These are phyloP conservation scores for Agriopis marginaria DNA, from an alignment of 2,888 invertebrate genomes.

Conservation along the genomic window DNA sequence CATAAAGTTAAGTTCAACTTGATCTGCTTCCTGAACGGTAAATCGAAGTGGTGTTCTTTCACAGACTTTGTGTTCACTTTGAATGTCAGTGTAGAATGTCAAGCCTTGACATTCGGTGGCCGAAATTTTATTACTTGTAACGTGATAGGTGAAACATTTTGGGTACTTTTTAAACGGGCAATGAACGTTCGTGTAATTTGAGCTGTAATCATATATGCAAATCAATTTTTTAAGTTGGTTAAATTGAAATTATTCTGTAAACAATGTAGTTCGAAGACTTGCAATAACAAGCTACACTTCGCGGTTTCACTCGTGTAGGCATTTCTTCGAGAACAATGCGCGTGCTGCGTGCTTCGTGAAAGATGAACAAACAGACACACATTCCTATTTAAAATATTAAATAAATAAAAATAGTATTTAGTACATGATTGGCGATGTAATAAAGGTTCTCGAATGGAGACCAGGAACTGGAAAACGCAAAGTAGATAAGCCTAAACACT, in stretches of 20 bases:
- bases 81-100: conserved; percentile 45
- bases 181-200: conserved; percentile 12
- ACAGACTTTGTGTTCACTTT: conserved; percentile 21
- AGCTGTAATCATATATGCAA: conserved; percentile 6
- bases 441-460: too few relatives aligned
- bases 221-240: not conserved
- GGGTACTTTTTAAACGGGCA: conserved; percentile 13
- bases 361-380: too few relatives aligned
- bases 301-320: too few relatives aligned
- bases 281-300: too few relatives aligned
- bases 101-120: conserved; percentile 40
- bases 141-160: conserved; percentile 34
- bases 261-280: not conserved
- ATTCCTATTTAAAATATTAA: too few relatives aligned
- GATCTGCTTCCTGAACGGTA: conserved; percentile 27
- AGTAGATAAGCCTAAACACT: too few relatives aligned
- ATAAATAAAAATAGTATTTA: too few relatives aligned
- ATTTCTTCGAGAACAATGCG: too few relatives aligned
- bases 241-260: not conserved
- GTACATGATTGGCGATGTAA: too few relatives aligned
- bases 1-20: conserved; percentile 13
- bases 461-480: too few relatives aligned
- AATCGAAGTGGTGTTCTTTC: conserved; percentile 15
- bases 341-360: too few relatives aligned
- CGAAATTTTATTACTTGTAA: conserved; percentile 36